Evolutionary conservation across 2,797 vertebrate genomes (phyloP), one percentile per base, ranked within the genome.

Genomic region (Oryzias sinensis): DNA sequence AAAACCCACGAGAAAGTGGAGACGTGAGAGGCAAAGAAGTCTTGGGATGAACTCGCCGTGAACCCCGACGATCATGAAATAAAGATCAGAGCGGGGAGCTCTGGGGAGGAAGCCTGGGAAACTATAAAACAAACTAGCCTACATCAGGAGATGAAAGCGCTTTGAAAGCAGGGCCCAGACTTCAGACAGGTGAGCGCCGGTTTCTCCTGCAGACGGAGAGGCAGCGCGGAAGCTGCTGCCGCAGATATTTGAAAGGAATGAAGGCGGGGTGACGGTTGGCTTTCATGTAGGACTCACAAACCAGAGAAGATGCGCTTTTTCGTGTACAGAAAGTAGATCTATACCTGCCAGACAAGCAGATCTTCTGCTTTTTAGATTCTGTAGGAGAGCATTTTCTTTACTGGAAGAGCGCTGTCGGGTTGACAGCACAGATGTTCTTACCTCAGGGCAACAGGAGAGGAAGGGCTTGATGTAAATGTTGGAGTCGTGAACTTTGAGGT

Each of bases 401-500:
- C 9, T 6, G 2, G 7, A 2, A 1, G 14, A 15, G 49, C 7
- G 33, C 52, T 25, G 13, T 43, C 5, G 18, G 5, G 8, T 17
- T 5, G 2, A 6, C 9, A 5, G 41, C 45, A 9, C 9, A 37
- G 33, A 37, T 2, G 16, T 17, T 53, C 63, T 70, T 90, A 99
- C 97, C 96, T 99, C 97, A 0, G 97, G 97, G 75, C 93, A 93
- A 50, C 95, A 96, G 72, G 95, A 99, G 18, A 99, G 91, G 85
- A 99, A 99, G 1, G 97, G 97, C 76, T 99, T 99, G 88, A 99
- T 99, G 84, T 94, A 95, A 91, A 99, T 95, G 88, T 96, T 98
- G 52, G 97, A 99, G 86, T 98, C 97, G 0, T 98, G 96, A 49
- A 99, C 97, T 84, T 97, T 99, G 72, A 99, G 90, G 79, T 98